Evolutionary conservation across 2,113 vertebrate species (phyloP).

Genomic region (Gorsachius goisagi): DNA sequence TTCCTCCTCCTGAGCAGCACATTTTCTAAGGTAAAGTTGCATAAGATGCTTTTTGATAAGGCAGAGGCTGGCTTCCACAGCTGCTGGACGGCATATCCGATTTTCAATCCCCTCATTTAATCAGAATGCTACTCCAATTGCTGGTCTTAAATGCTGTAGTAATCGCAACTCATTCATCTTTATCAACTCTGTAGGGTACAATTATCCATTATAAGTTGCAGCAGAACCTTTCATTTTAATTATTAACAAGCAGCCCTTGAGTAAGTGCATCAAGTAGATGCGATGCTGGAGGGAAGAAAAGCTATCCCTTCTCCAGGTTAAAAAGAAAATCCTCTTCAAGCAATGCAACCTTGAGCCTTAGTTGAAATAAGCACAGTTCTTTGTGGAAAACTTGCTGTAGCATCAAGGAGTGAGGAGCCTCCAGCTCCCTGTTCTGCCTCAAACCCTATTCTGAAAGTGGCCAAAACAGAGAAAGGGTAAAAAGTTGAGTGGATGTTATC

Average conservation of each 20-base stretch:
- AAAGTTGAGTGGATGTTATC: neutral
- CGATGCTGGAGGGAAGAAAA: neutral
- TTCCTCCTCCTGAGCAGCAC: neutral
- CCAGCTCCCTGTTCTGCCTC: neutral
- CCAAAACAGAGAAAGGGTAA: neutral
- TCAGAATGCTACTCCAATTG: neutral
- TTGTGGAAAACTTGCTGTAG: neutral
- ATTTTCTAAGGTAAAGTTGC: neutral
- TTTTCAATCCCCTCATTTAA: neutral
- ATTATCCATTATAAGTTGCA: neutral
- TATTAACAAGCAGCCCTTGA: constrained; percentile 15
- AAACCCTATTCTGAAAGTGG: neutral
- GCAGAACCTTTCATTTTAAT: constrained; percentile 20
- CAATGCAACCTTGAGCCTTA: neutral
- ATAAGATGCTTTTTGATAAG: neutral
- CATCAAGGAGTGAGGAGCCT: neutral
- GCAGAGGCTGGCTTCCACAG: neutral
- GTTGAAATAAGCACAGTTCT: neutral
- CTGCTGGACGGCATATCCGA: fast-evolving
- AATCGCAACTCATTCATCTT: neutral
- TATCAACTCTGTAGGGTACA: neutral
- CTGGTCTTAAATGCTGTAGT: neutral
- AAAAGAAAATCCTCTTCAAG: neutral
- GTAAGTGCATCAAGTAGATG: neutral
- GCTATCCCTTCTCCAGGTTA: neutral